phyloP scores from a whole-genome alignment of 1,140 invertebrate species.

The Atta cephalotes region DNA sequence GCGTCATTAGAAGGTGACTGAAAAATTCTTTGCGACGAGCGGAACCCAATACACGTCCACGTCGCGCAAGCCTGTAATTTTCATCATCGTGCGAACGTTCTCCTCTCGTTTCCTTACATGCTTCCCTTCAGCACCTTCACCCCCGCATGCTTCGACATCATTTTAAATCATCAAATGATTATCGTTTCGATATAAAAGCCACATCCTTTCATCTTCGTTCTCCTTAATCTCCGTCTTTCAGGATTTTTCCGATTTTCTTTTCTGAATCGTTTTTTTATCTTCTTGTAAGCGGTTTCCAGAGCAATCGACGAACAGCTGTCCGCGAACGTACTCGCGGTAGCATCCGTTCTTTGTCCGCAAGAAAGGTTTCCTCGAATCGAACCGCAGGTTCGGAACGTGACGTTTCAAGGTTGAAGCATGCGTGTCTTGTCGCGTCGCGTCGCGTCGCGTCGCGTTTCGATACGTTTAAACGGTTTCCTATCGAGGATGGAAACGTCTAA shows the following conservation, averaged over 20 bases:
- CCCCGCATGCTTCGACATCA: conserved; percentile 55
- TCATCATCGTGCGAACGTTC: conserved; percentile 52
- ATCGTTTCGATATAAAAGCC: conserved; percentile 64
- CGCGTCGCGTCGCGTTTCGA: conserved; percentile 20
- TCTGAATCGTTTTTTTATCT: not conserved
- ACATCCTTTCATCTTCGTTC: conserved; percentile 19
- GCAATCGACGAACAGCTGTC: not conserved
- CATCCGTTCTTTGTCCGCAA: conserved; percentile 37
- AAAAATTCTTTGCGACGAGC: conserved; percentile 64
- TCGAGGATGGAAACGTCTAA: conserved; percentile 8
- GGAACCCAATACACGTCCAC: conserved; percentile 27
- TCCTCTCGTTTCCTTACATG: not conserved
- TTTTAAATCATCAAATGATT: conserved; percentile 74
- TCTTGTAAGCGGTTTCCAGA: not conserved
- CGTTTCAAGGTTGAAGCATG: conserved; percentile 38
- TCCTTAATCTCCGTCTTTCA: not conserved
- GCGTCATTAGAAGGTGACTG: conserved; percentile 67
- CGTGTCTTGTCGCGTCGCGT: conserved; percentile 28
- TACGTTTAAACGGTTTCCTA: conserved; percentile 29
- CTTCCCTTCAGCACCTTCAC: conserved; percentile 31
- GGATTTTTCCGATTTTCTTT: conserved; percentile 12
- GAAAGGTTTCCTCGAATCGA: conserved; percentile 50
- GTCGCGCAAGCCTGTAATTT: conserved; percentile 75
- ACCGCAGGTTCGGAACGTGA: not conserved
- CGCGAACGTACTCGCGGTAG: conserved; percentile 4